Base-by-base conservation (phyloP, 2,113 vertebrate genomes). In the Merops nubicus region DNA sequence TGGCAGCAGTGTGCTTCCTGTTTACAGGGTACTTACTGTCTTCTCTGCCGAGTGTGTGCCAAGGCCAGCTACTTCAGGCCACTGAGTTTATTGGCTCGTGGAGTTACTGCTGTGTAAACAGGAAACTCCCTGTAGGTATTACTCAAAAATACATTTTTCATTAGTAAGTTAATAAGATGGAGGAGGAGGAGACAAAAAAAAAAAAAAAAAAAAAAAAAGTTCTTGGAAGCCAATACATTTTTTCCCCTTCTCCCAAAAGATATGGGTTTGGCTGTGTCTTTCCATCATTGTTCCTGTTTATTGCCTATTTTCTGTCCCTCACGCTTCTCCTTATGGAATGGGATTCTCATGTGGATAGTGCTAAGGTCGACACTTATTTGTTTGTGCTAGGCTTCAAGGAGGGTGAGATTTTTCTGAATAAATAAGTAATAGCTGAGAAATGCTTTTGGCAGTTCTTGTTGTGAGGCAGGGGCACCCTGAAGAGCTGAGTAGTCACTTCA, bases 61-160 rank as follows among this genome's bases (percentile, higher is more conserved):
- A 84, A 65, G 68, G 76, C 67, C 50, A 54, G 11, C 50, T 53
- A 70, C 87, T 91, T 69, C 68, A 47, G 76, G 77, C 62, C 12
- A 4, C 65, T 51, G 87, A 91, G 69, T 82, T 94, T 87, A 91
- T 33, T 96, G 74, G 91, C 73, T 92, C 60, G 60, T 0, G 0
- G 34, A 69, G 21, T 91, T 91, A 75, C 81, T 87, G 78, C 69
- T 89, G 31, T 89, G 77, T 92, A 96, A 96, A 96, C 83, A 92
- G 93, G 93, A 92, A 96, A 75, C 84, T 92, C 94, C 60, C 60
- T 59, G 53, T 51, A 70, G 50, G 20, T 56, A 85, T 92, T 94
- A 81, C 59, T 81, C 60, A 53, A 90, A 93, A 83, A 88, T 38
- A 34, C 54, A 38, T 63, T 91, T 93, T 78, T 68, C 86, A 89